Evolutionary conservation across 1,140 invertebrate species (phyloP).

Genomic region (Drosophila pectinifera): DNA sequence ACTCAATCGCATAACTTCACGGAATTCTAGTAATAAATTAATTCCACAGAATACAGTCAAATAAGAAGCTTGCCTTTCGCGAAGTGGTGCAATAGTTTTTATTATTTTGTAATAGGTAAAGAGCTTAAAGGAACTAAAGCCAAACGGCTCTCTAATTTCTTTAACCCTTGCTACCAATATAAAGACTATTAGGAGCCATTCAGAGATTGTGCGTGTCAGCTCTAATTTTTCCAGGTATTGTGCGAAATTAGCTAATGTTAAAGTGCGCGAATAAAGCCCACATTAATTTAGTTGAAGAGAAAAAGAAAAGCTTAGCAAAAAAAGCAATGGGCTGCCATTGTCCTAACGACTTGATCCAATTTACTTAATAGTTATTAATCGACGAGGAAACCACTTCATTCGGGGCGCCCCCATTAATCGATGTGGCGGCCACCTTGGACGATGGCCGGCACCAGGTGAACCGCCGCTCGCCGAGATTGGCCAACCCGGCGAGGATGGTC

Average conservation of each 20-base stretch:
- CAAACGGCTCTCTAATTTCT: too few species aligned
- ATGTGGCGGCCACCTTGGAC: conserved; percentile 17
- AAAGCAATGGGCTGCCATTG: conserved; percentile 9
- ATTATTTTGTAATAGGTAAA: neutral
- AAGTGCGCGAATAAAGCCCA: conserved; percentile 1
- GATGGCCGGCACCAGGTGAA: too few species aligned
- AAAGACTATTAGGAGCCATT: too few species aligned
- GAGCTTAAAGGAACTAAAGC: neutral
- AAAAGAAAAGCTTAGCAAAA: conserved; percentile 14
- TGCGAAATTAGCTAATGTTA: neutral
- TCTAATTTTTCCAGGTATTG: neutral
- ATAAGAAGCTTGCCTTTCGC: too few species aligned
- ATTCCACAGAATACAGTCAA: neutral
- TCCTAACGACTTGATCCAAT: conserved; percentile 27
- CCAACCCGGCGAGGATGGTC: conserved; percentile 37
- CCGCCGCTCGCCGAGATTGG: conserved; percentile 11
- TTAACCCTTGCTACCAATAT: conserved; percentile 7
- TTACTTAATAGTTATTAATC: conserved; percentile 68
- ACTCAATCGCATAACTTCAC: neutral
- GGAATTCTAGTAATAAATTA: neutral
- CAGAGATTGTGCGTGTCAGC: conserved; percentile 6
- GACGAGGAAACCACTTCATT: conserved; percentile 55
- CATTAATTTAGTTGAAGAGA: neutral
- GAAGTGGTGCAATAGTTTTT: neutral
- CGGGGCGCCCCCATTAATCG: conserved; percentile 19